Percentiles rank a stretch among this genome's conserved stretches.
These are phyloP conservation scores for Zenarchopterus dispar DNA, from an alignment of 2,797 vertebrate species.

Conservation along the genomic window DNA sequence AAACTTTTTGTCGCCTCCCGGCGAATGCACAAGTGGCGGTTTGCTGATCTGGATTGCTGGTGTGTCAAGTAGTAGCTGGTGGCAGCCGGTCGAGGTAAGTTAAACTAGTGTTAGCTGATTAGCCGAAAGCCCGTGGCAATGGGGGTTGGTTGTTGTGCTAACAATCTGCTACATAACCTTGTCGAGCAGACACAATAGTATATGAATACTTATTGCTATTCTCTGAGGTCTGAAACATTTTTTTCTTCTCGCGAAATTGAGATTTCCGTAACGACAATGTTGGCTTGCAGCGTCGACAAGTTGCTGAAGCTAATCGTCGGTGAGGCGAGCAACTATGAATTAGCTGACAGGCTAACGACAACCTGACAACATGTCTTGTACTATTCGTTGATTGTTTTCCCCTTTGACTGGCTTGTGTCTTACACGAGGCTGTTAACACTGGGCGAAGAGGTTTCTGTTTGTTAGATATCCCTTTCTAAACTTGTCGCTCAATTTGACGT, in stretches of 20 bases:
- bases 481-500: constrained; percentile 47
- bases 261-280: constrained; percentile 11
- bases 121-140: constrained; percentile 52
- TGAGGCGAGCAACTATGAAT: constrained; percentile 65
- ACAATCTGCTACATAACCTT: constrained; percentile 71
- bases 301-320: constrained; percentile 48
- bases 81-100: constrained; percentile 81
- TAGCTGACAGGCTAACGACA: constrained; percentile 67
- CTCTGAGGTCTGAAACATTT: neutral
- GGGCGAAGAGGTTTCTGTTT: neutral
- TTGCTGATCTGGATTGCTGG: constrained; percentile 15
- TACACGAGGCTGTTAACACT: too few relatives aligned
- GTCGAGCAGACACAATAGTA: constrained; percentile 22
- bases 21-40: constrained; percentile 30
- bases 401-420: neutral
- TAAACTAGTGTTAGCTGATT: constrained; percentile 70
- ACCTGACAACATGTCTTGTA: constrained; percentile 33
- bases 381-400: neutral
- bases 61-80: constrained; percentile 64
- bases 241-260: neutral
- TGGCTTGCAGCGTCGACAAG: constrained; percentile 38
- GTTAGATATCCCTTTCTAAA: constrained; percentile 11
- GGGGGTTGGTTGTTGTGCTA: constrained; percentile 77
- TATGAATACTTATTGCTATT: neutral
- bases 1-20: constrained; percentile 29